Base-by-base conservation (phyloP, 2,888 invertebrate genomes). In the Panzeria rudis region DNA sequence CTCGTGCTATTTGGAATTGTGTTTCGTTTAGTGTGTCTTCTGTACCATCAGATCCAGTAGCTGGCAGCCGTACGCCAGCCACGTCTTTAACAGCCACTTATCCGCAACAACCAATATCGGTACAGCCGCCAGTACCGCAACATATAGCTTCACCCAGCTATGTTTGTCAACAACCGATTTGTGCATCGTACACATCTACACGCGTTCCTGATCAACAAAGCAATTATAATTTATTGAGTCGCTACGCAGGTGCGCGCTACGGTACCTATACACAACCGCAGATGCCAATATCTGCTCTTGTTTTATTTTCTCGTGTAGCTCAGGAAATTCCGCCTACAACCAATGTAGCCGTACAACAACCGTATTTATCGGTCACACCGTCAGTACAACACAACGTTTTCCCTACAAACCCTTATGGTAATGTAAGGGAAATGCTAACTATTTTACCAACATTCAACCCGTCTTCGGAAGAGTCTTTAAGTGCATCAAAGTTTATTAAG, bases 361-460 rank as follows among this genome's bases (percentile, higher is more conserved):
- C 50, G 7, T 35, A 29, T 15, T 1, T n/a, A 32, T 11, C 50
- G 17, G 2, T 13, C 20, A 2, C n/a, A 9, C 9, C 50, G n/a
- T 6, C 35, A 7, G 3, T 35, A 20, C 32, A 23, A 9, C 23
- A 41, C 15, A 13, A 0, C 8, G 1, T 20, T 52, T 29, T 29
- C 29, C 29, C 29, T 4, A 29, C 59, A 6, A 69, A 78, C 25
- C 62, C 69, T 11, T 83, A 68, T 23, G 72, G 68, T 8, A 72
- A 38, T 23, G 66, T 72, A 32, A 62, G 54, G 2, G 61, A 72
- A 38, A 76, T 83, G 3, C 20, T 83, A 11, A 5, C 62, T 17
- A 32, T 78, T 25, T 5, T 86, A 9, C 81, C 82, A 0, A 62
- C 71, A 15, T 81, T 84, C 38, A 59, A 87, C 13, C 81, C 76